Conservation (phyloP, 2,113 vertebrate genomes). For the Etheostoma cragini region DNA sequence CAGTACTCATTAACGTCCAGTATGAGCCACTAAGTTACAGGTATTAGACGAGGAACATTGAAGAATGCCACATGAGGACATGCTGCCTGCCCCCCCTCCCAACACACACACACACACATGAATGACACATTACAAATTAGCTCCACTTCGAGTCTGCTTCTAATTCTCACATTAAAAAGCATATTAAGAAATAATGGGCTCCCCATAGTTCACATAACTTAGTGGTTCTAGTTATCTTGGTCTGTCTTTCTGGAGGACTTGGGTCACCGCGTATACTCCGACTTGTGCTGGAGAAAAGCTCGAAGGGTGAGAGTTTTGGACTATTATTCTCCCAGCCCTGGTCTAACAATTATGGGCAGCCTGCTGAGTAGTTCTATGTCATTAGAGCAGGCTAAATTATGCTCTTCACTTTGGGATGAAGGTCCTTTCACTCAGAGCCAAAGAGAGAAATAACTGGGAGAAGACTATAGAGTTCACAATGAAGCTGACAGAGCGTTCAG, state of each 20-base stretch:
- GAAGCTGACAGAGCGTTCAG: slow-evolving; percentile 64
- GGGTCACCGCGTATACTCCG: slow-evolving; percentile 42
- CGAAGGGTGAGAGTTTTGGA: slow-evolving; percentile 58
- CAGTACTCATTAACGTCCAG: slow-evolving; percentile 70
- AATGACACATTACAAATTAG: slow-evolving; percentile 73
- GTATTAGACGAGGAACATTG: slow-evolving; percentile 67
- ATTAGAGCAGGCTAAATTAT: slow-evolving; percentile 76
- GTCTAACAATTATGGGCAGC: slow-evolving; percentile 68
- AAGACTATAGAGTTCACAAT: slow-evolving; percentile 64
- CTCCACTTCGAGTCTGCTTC: slow-evolving; percentile 59
- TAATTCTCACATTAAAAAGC: slow-evolving; percentile 75
- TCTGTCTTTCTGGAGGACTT: slow-evolving; percentile 55
- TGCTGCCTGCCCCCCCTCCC: slow-evolving; percentile 29
- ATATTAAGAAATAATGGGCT: slow-evolving; percentile 74
- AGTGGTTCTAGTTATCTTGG: slow-evolving; percentile 56
- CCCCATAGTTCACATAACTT: slow-evolving; percentile 60
- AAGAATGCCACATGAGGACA: slow-evolving; percentile 44
- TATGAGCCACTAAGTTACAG: slow-evolving; percentile 67
- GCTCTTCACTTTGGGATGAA: slow-evolving; percentile 74
- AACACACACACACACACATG: not conserved
- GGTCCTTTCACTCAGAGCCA: slow-evolving; percentile 72
- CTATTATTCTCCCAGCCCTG: slow-evolving; percentile 68
- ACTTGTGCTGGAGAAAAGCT: slow-evolving; percentile 50
- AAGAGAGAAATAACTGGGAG: slow-evolving; percentile 62
- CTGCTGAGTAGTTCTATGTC: slow-evolving; percentile 73